Conservation (phyloP, 92 coral and sea anemone species). For the Palythoa grandis region DNA sequence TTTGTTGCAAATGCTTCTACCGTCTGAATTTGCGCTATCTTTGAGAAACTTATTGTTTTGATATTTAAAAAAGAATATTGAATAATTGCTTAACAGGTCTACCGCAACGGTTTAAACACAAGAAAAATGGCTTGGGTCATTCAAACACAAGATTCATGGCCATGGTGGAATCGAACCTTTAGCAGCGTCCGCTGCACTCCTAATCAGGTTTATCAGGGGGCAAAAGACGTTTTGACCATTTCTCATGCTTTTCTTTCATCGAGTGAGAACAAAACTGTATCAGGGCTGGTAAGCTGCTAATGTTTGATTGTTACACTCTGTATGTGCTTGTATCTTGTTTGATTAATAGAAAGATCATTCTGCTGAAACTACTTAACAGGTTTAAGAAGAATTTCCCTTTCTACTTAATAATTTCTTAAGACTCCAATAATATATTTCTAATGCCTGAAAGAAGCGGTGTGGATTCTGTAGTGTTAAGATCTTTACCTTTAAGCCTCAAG, state of each 20-base stretch:
- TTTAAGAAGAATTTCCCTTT: no score
- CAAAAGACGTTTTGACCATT: constrained; percentile 6
- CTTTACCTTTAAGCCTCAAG: no score
- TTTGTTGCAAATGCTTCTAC: no score
- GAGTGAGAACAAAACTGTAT: background rate
- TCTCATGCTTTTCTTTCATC: background rate
- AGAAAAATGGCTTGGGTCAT: constrained; percentile 9
- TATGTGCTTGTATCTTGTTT: no score
- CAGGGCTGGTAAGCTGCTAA: constrained; percentile 9
- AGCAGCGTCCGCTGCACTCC: constrained; percentile 6
- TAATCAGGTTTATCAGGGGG: constrained; percentile 18
- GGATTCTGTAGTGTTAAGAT: no score
- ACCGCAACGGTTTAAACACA: constrained; percentile 14
- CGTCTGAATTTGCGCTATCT: no score
- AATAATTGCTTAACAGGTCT: background rate
- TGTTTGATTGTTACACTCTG: background rate
- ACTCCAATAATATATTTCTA: no score
- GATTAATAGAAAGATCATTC: no score
- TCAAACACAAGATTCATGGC: constrained; percentile 23
- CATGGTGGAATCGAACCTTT: constrained; percentile 36
- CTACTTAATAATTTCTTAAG: no score
- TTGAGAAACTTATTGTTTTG: no score
- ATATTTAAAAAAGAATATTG: background rate
- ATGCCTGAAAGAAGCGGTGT: no score
- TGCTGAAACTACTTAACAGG: no score